phyloP scores from a whole-genome alignment of 92 coral and sea anemone species.

The Actinostola sp. region DNA sequence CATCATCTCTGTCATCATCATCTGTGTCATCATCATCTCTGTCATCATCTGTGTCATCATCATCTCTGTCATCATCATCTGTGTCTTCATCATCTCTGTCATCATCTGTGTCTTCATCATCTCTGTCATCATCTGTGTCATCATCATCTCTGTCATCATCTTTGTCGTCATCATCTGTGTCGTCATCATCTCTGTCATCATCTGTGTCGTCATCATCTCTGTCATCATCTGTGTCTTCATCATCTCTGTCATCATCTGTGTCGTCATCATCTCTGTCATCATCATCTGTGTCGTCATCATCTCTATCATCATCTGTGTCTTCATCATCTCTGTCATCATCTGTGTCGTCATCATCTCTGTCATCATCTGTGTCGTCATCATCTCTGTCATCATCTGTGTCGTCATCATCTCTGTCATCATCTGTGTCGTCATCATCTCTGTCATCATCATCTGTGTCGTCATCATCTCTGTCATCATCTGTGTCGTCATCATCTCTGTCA shows the following conservation, averaged over 20 bases:
- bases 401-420: constrained; percentile 1
- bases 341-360: neutral
- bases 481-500: neutral
- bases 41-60: neutral
- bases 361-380: constrained; percentile 9
- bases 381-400: neutral
- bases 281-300: neutral
- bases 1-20: neutral
- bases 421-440: neutral
- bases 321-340: neutral
- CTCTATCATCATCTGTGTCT: too few relatives aligned
- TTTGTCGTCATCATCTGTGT: neutral
- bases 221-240: constrained; percentile 7
- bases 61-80: neutral
- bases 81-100: neutral
- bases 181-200: neutral
- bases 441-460: neutral
- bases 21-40: neutral
- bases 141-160: constrained; percentile 2
- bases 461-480: neutral
- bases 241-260: constrained; percentile 6
- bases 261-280: neutral
- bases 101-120: constrained; percentile 10
- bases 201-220: neutral
- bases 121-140: neutral